Evolutionary conservation across 2,888 invertebrate species (phyloP).

Genomic region (Melikaiella ostensackeni): DNA sequence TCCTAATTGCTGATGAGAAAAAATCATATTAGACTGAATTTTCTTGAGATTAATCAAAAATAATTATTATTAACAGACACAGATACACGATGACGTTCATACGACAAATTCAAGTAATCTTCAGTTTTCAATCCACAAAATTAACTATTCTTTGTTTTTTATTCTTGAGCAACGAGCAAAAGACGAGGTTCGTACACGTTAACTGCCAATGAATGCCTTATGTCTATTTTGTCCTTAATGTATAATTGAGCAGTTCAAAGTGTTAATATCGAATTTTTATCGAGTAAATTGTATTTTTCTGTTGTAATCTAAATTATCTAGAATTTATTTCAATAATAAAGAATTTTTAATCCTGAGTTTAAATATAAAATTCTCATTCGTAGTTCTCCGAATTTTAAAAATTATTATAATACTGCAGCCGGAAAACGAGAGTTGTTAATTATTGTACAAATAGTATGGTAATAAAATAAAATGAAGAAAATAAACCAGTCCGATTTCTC

Average conservation of each 20-base stretch:
- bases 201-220: constrained; percentile 44
- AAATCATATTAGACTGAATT: constrained; percentile 20
- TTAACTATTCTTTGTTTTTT: constrained; percentile 1
- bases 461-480: neutral
- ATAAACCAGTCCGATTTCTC: neutral
- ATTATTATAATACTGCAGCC: neutral
- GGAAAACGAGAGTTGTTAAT: neutral
- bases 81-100: constrained; percentile 16
- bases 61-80: constrained; percentile 13
- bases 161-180: constrained; percentile 32
- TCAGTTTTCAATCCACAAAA: neutral
- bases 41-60: constrained; percentile 24
- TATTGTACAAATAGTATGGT: neutral
- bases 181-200: constrained; percentile 42
- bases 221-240: constrained; percentile 49
- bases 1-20: neutral
- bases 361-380: neutral
- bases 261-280: constrained; percentile 26
- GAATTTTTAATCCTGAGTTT: neutral
- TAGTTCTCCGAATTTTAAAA: neutral
- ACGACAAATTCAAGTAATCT: constrained; percentile 8
- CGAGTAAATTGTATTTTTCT: neutral
- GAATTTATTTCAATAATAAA: neutral
- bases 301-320: neutral
- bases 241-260: constrained; percentile 53